Conservation (phyloP, 2,797 vertebrate species). For the Diplodus sargus region DNA sequence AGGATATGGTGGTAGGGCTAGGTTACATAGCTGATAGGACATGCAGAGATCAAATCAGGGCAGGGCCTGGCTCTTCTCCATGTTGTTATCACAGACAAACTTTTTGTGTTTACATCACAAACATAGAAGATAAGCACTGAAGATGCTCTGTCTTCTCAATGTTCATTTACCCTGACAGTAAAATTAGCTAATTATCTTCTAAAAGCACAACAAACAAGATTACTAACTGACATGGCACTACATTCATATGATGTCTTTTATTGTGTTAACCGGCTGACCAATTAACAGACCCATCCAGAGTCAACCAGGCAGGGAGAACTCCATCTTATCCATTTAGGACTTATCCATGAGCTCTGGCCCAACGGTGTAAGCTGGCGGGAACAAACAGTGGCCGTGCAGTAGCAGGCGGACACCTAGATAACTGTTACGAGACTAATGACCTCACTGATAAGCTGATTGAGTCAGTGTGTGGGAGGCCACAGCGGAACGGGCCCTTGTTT, state of each 20-base stretch:
- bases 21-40: slow-evolving; percentile 24
- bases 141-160: background rate
- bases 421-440: slow-evolving; percentile 68
- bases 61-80: background rate
- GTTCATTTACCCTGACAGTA: background rate
- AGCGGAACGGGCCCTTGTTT: slow-evolving; percentile 55
- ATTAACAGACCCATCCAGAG: slow-evolving; percentile 28
- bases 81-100: slow-evolving; percentile 5
- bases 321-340: slow-evolving; percentile 59
- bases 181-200: background rate
- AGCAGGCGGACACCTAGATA: slow-evolving; percentile 68
- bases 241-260: background rate
- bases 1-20: background rate
- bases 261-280: slow-evolving; percentile 10
- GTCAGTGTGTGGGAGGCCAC: slow-evolving; percentile 61
- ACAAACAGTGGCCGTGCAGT: slow-evolving; percentile 51
- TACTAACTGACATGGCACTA: background rate
- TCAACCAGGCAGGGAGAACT: slow-evolving; percentile 40
- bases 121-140: background rate
- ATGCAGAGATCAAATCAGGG: slow-evolving; percentile 10
- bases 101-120: background rate
- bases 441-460: slow-evolving; percentile 78
- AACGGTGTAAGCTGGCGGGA: slow-evolving; percentile 52
- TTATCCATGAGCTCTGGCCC: slow-evolving; percentile 49
- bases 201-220: background rate